phyloP scores from a whole-genome alignment of 1,140 invertebrate genomes.

The Lepidostoma basale region DNA sequence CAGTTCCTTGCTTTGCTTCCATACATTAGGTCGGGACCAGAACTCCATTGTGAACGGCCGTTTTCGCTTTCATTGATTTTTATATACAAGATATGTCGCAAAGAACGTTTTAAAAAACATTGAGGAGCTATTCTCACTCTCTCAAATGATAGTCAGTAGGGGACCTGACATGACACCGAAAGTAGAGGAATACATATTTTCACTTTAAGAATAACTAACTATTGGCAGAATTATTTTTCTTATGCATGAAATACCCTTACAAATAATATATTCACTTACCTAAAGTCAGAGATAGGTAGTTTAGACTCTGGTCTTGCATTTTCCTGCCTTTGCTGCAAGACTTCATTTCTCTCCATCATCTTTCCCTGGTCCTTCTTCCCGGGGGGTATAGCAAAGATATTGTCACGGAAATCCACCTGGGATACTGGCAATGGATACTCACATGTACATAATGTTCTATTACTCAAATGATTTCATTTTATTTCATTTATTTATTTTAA shows the following conservation, averaged over 20 bases:
- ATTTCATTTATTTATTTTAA: neutral
- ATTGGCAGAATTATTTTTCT: neutral
- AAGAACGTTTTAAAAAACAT: too few species aligned
- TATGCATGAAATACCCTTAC: neutral
- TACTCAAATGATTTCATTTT: neutral
- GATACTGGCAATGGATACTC: slow-evolving; percentile 19
- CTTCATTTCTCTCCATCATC: slow-evolving; percentile 17
- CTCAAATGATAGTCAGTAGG: too few species aligned
- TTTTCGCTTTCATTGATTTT: too few species aligned
- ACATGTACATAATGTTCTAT: slow-evolving; percentile 6
- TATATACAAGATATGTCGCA: too few species aligned
- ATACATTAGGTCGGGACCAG: too few species aligned
- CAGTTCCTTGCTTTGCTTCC: too few species aligned
- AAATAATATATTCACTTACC: slow-evolving; percentile 44
- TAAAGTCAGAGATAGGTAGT: slow-evolving; percentile 50
- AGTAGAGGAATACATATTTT: neutral
- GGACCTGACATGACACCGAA: too few species aligned
- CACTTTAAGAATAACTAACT: neutral
- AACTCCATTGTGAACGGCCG: too few species aligned
- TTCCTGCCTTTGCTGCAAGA: slow-evolving; percentile 30
- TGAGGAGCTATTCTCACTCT: too few species aligned
- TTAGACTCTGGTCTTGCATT: slow-evolving; percentile 45
- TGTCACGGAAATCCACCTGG: slow-evolving; percentile 25
- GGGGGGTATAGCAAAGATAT: slow-evolving; percentile 29
- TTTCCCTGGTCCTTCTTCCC: slow-evolving; percentile 28